Evolutionary conservation across 2,113 vertebrate species (phyloP).

Genomic region (Lanius collurio): DNA sequence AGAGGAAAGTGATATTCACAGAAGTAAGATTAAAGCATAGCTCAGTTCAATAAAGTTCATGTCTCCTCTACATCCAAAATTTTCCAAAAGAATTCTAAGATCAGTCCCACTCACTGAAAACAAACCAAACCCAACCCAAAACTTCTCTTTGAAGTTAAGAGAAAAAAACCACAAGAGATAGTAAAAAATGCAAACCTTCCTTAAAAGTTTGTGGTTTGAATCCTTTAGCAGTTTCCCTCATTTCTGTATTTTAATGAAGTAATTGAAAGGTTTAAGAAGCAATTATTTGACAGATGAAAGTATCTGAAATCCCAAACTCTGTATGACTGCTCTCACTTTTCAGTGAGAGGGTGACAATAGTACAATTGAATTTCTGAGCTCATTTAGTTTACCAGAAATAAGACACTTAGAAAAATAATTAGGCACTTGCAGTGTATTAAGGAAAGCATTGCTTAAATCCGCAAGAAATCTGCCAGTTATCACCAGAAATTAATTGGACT

Average conservation of each 20-base stretch:
- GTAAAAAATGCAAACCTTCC: neutral
- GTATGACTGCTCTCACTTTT: neutral
- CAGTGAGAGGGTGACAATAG: neutral
- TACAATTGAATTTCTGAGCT: neutral
- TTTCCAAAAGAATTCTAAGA: neutral
- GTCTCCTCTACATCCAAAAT: neutral
- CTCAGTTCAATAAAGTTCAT: neutral
- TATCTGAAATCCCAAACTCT: neutral
- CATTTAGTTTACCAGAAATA: neutral
- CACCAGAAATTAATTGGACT: neutral
- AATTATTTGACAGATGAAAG: neutral
- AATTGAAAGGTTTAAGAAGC: neutral
- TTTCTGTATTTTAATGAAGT: neutral
- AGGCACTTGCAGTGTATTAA: neutral
- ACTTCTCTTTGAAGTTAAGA: neutral
- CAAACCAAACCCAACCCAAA: neutral
- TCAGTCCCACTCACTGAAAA: neutral
- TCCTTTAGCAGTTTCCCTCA: neutral
- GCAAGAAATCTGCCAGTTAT: neutral
- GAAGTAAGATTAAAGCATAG: neutral
- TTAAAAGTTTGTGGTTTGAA: neutral
- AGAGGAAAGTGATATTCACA: neutral
- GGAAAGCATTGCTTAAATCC: neutral
- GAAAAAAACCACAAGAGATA: neutral
- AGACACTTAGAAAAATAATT: neutral